phyloP scores from a whole-genome alignment of 2,797 vertebrate genomes.

The Syncerus caffer region DNA sequence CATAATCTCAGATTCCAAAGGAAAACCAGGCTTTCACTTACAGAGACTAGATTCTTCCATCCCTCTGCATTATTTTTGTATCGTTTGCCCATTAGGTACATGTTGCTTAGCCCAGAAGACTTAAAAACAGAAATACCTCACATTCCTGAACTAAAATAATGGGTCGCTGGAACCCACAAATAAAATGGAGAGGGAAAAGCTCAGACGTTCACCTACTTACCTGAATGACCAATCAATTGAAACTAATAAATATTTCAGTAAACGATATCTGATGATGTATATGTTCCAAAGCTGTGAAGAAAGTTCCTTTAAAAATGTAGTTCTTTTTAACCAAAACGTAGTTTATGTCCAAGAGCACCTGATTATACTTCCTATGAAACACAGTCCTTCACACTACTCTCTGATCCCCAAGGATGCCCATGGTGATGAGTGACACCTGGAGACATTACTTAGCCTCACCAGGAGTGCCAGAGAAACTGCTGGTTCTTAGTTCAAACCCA shows the following conservation, averaged over 20 bases:
- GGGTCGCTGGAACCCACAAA: neutral
- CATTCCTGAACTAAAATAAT: neutral
- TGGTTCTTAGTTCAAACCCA: neutral
- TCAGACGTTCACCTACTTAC: slow-evolving; percentile 20
- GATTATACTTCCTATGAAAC: neutral
- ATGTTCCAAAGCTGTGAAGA: neutral
- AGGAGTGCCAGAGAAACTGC: neutral
- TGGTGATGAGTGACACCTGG: neutral
- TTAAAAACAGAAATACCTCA: neutral
- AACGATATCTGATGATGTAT: neutral
- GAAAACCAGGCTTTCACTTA: slow-evolving; percentile 18
- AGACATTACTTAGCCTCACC: neutral
- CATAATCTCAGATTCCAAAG: slow-evolving; percentile 53
- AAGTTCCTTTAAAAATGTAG: slow-evolving; percentile 6
- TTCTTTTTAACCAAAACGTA: neutral
- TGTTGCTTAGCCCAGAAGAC: neutral
- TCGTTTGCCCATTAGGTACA: neutral
- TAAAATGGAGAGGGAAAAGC: neutral
- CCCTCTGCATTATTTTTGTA: neutral
- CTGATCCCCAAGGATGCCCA: neutral
- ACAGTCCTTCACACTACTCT: neutral
- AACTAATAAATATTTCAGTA: slow-evolving; percentile 43
- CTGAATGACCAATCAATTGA: neutral
- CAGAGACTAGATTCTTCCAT: neutral
- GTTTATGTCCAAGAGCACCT: neutral